Base-by-base conservation (phyloP, 2,888 invertebrate species). In the Pristionchus japonicus region DNA sequence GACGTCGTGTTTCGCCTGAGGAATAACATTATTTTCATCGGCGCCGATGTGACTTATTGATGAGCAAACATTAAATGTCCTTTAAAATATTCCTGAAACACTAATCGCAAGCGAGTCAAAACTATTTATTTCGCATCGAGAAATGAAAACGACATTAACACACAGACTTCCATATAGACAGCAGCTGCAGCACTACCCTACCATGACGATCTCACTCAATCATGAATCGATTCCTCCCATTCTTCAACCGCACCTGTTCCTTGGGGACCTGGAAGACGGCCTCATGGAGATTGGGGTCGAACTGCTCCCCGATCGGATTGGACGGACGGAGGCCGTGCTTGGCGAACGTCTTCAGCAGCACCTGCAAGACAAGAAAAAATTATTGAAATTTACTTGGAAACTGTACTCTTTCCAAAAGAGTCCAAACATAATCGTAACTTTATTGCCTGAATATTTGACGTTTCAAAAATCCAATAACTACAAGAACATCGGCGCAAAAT, bases 231-330 rank as follows among this genome's bases (percentile, higher is more conserved):
- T n/a, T n/a, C 23, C 52, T 11, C 23, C 52, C 52, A 3, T 20
- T 27, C n/a, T 27, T 64, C 43, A 43, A 43, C 17, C 20, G 34
- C 70, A 92, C 94, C 27, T 94, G 92, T 1, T 93, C 92, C 0
- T 94, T 91, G 1, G 95, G 95, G 96, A 97, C 97, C 95, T 98
- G 97, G 95, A 98, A 99, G 61, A 99, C 95, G 0, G 99, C 99
- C 95, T 99, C 98, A 93, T 99, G 99, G 86, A 97, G 95, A 95
- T 98, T 98, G 0, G 99, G 99, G 95, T 99, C 97, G 95, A 99
- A 99, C 95, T 98, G 98, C 94, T 98, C 97, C 91, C 98, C 96
- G 52, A 90, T 88, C 4, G 99, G 99, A 93, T 97, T 96, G 40
- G 99, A 96, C 17, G 91, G 96, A 84, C 96, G 96, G 52, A 99